phyloP scores from a whole-genome alignment of 2,113 vertebrate species.

The Prunella himalayana region DNA sequence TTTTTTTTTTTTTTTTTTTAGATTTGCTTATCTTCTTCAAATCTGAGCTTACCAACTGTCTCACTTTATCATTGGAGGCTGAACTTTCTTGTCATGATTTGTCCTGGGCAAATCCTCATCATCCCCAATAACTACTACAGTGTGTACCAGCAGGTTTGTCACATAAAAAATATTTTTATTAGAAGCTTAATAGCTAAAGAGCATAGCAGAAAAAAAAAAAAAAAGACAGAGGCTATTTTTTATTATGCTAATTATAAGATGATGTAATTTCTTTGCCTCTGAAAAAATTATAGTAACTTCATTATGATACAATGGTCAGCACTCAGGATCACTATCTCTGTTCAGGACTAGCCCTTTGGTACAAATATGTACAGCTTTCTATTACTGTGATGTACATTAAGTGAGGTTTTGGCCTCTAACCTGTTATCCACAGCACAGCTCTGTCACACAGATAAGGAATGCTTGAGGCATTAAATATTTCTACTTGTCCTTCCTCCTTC shows the following conservation, averaged over 20 bases:
- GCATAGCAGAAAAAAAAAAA: background rate
- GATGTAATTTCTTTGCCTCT: background rate
- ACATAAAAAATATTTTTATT: background rate
- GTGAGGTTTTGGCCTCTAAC: background rate
- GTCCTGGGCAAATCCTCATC: too few relatives aligned
- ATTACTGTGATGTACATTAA: background rate
- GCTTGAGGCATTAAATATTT: background rate
- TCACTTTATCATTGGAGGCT: background rate
- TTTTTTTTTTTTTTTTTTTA: background rate
- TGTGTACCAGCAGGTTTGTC: background rate
- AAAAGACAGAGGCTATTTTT: background rate
- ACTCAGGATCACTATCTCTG: background rate
- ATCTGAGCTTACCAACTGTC: background rate
- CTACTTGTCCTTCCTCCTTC: background rate
- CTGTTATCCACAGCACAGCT: background rate
- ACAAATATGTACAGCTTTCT: background rate
- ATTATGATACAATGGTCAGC: background rate
- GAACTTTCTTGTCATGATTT: background rate
- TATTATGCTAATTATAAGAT: background rate
- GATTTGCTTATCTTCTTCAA: background rate
- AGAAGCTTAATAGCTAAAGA: background rate
- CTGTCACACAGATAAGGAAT: background rate
- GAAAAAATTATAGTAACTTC: background rate
- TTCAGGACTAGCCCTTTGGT: background rate
- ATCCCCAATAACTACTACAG: background rate